Percentiles rank a stretch among this genome's conserved stretches.
phyloP scores from a whole-genome alignment of 1,140 invertebrate genomes.

The Diachasmimorpha longicaudata region DNA sequence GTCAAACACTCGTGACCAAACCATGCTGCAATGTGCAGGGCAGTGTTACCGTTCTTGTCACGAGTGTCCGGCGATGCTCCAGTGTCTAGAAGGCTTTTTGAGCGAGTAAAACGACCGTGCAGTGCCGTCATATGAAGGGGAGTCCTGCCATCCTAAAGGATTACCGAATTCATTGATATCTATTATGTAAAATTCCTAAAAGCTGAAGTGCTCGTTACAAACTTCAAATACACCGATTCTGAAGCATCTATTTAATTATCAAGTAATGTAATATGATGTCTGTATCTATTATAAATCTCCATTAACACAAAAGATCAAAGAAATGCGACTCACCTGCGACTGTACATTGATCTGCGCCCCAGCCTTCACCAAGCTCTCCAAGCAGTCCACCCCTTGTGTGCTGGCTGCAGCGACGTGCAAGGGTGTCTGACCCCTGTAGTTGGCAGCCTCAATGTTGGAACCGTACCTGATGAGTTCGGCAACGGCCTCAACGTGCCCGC shows the following conservation, averaged over 20 bases:
- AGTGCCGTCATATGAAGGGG: conserved; percentile 73
- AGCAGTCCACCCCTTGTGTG: conserved; percentile 68
- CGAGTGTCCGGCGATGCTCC: conserved; percentile 61
- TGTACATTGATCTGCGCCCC: conserved; percentile 66
- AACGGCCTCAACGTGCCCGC: conserved; percentile 66
- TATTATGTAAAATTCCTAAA: no score
- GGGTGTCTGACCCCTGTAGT: conserved; percentile 66
- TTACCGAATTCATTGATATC: no score
- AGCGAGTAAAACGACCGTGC: conserved; percentile 71
- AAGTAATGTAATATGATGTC: no score
- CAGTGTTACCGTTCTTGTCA: conserved; percentile 65
- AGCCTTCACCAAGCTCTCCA: conserved; percentile 65
- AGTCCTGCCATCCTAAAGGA: conserved; percentile 64
- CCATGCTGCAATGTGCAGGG: conserved; percentile 66
- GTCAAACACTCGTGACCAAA: conserved; percentile 64
- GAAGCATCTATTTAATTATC: no score
- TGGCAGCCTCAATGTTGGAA: conserved; percentile 54
- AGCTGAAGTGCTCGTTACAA: no score
- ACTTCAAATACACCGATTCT: no score
- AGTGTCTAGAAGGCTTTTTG: conserved; percentile 66
- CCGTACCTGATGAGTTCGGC: conserved; percentile 61
- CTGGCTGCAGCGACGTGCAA: conserved; percentile 72
- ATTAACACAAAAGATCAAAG: no score
- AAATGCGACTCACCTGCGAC: conserved; percentile 43
- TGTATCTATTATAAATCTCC: no score